Evolutionary conservation across 2,113 vertebrate genomes (phyloP).

Genomic region (Leptocoma aspasia): DNA sequence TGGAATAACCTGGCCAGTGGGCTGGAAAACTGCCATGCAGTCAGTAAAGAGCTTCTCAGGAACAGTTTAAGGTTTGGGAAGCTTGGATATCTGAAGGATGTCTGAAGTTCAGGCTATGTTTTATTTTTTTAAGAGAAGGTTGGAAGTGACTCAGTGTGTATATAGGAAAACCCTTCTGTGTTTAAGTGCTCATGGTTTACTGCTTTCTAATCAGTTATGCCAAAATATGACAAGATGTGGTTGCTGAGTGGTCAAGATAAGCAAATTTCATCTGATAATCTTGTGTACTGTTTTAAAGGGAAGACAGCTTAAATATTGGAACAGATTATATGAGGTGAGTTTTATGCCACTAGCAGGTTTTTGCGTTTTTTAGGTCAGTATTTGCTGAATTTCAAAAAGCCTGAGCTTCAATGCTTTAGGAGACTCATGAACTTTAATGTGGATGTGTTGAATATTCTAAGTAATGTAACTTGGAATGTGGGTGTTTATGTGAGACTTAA

Average conservation of each 20-base stretch:
- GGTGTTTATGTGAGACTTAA: not conserved
- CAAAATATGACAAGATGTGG: not conserved
- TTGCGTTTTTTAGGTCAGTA: not conserved
- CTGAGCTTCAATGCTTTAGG: not conserved
- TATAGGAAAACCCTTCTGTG: not conserved
- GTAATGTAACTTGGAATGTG: not conserved
- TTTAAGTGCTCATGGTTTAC: not conserved
- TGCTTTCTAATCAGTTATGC: not conserved
- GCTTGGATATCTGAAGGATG: not conserved
- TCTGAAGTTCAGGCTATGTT: not conserved
- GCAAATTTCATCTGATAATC: not conserved
- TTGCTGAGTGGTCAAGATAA: not conserved
- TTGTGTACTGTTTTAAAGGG: not conserved
- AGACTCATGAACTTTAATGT: not conserved
- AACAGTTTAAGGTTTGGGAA: not conserved
- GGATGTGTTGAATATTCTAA: not conserved
- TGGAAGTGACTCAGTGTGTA: not conserved
- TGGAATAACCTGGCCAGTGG: accelerated
- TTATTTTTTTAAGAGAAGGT: not conserved
- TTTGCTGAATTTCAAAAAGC: not conserved
- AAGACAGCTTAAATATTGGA: not conserved
- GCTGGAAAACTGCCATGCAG: not conserved
- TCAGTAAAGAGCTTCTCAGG: not conserved
- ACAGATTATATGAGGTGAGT: not conserved
- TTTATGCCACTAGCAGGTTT: not conserved